These are phyloP conservation scores for Falco punctatus DNA, from an alignment of 2,113 vertebrate species.

Conservation along the genomic window DNA sequence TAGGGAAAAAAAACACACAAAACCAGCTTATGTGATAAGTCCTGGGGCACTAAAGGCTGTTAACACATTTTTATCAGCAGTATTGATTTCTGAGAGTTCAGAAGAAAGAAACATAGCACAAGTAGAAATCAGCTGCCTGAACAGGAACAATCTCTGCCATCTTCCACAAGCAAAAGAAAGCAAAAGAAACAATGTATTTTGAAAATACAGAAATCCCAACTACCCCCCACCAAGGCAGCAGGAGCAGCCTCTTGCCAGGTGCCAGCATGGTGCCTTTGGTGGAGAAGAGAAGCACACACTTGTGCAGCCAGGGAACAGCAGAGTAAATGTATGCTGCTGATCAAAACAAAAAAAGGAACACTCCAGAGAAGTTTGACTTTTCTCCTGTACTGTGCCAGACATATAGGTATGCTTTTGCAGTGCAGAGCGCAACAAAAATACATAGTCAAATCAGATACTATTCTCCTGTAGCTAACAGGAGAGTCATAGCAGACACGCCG, in stretches of 20 bases:
- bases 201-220: neutral
- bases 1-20: rapidly evolving
- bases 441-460: neutral
- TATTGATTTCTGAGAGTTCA: neutral
- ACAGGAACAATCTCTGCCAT: neutral
- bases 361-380: neutral
- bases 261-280: neutral
- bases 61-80: neutral
- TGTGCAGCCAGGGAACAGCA: neutral
- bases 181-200: neutral
- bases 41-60: neutral
- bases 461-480: neutral
- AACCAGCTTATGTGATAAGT: neutral
- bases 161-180: neutral
- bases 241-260: neutral
- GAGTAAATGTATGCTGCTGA: neutral
- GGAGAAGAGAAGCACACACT: neutral
- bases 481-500: neutral
- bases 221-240: neutral
- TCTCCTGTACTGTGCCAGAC: neutral
- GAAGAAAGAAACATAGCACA: neutral
- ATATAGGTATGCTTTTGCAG: rapidly evolving
- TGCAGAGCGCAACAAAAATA: neutral
- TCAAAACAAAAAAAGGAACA: neutral
- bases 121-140: neutral